Percentiles rank a stretch among this genome's conserved stretches.
phyloP scores from a whole-genome alignment of 1,140 invertebrate species.

The Drosophila repletoides region DNA sequence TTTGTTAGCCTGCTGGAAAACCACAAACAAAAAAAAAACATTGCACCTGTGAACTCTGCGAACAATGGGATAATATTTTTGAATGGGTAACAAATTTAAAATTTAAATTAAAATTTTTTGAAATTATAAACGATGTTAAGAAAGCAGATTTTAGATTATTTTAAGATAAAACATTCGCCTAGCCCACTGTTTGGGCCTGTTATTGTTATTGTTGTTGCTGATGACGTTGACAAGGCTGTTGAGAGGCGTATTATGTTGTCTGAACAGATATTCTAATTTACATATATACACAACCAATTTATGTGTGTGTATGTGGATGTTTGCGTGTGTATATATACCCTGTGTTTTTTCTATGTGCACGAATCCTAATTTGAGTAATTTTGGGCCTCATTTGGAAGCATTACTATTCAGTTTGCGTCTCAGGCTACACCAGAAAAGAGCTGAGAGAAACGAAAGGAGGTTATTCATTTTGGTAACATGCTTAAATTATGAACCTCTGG shows the following conservation, averaged over 20 bases:
- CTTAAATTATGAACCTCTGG: conserved; percentile 33
- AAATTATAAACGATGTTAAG: no score
- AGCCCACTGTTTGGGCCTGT: no score
- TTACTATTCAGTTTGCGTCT: conserved; percentile 50
- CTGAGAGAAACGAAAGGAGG: neutral
- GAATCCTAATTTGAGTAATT: conserved; percentile 46
- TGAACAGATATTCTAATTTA: conserved; percentile 6
- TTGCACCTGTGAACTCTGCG: neutral
- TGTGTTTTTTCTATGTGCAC: conserved; percentile 11
- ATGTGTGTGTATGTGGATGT: neutral
- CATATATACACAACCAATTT: neutral
- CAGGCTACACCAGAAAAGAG: neutral
- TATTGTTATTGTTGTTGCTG: no score
- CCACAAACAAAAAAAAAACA: neutral
- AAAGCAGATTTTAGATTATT: no score
- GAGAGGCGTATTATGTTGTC: conserved; percentile 6
- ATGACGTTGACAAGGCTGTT: neutral
- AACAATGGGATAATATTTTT: neutral
- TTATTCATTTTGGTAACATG: conserved; percentile 31
- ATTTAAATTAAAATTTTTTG: neutral
- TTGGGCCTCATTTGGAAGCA: conserved; percentile 39
- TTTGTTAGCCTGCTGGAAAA: neutral
- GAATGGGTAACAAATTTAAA: neutral
- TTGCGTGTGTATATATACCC: neutral
- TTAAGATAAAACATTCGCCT: no score